Base-by-base conservation (phyloP, 2,888 invertebrate genomes). In the Caenorhabditis sinica region DNA sequence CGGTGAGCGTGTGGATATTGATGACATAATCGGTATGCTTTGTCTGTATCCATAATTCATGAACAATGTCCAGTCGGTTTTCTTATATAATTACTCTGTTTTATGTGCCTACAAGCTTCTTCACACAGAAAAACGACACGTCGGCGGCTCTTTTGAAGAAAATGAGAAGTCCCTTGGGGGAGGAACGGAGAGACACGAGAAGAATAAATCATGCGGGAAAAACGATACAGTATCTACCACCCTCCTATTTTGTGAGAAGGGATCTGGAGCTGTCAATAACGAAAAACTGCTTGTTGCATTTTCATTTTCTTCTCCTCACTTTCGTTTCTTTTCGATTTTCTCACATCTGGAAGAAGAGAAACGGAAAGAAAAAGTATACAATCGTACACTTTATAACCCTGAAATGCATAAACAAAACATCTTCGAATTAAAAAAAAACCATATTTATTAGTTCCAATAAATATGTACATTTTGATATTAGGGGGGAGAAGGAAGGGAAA, bases 71-170 rank as follows among this genome's bases (percentile, higher is more conserved):
- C 51, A 36, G 36, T 65, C 33, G n/a, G 56, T 75, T 75, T 75
- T 75, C 58, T 69, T 61, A 51, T 77, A 77, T 77, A 77, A 77
- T 77, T 77, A 77, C 77, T 77, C 69, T 77, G 77, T 77, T 77
- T 77, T 63, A 76, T 76, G 76, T 69, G 68, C 45, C 20, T 49
- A 5, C 40, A 63, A 30, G 51, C 49, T 36, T 60, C 60, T 43
- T 25, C 61, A 33, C 43, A 40, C 13, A 33, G 28, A 65, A 63
- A 63, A 74, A 65, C 74, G 20, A 23, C 33, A 43, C 56, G 11
- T 2, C 53, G 58, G 66, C 76, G 76, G 76, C 76, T 60, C 61
- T 66, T 76, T 76, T 76, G 75, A 76, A 25, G 20, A 15, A 4
- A 13, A 49, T 8, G 56, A n/a, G 56, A 43, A 43, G 36, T 69